Conservation (phyloP, 2,888 invertebrate species). For the Campoplex nolae region DNA sequence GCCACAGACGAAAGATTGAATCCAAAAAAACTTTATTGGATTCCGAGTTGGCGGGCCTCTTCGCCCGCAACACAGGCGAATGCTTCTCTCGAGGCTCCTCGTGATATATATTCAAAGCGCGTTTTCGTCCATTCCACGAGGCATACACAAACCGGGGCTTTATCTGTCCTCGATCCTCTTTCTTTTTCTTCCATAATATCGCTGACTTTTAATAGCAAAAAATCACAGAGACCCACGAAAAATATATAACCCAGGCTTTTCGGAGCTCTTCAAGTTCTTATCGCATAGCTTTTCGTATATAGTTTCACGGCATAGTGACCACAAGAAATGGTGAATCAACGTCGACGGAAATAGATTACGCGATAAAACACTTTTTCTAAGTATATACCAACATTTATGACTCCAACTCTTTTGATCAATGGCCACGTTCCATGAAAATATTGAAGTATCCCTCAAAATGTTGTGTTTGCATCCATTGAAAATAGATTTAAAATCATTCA, state of each 20-base stretch:
- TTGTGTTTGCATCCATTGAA: background rate
- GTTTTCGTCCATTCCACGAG: constrained; percentile 48
- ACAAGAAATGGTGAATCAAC: constrained; percentile 15
- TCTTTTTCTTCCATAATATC: constrained; percentile 36
- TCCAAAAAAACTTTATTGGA: constrained; percentile 66
- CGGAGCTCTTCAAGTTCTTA: constrained; percentile 26
- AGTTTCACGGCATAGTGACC: background rate
- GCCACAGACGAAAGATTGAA: constrained; percentile 57
- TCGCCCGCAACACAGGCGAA: constrained; percentile 35
- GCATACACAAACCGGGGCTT: constrained; percentile 39
- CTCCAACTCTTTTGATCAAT: background rate
- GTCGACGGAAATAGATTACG: background rate
- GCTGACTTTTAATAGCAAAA: constrained; percentile 45
- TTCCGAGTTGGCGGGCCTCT: constrained; percentile 46
- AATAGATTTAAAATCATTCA: background rate
- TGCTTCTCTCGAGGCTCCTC: constrained; percentile 42
- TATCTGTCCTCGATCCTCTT: constrained; percentile 18
- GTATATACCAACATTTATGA: background rate
- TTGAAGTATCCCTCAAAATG: background rate
- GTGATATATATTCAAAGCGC: constrained; percentile 59
- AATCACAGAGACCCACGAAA: constrained; percentile 1
- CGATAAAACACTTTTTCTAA: background rate
- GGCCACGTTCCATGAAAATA: background rate
- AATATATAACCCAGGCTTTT: constrained; percentile 3
- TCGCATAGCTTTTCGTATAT: background rate